Percentiles rank a stretch among this genome's conserved stretches.
Conservation (phyloP, 2,797 vertebrate genomes). For the Scolopax bukidnonensis region DNA sequence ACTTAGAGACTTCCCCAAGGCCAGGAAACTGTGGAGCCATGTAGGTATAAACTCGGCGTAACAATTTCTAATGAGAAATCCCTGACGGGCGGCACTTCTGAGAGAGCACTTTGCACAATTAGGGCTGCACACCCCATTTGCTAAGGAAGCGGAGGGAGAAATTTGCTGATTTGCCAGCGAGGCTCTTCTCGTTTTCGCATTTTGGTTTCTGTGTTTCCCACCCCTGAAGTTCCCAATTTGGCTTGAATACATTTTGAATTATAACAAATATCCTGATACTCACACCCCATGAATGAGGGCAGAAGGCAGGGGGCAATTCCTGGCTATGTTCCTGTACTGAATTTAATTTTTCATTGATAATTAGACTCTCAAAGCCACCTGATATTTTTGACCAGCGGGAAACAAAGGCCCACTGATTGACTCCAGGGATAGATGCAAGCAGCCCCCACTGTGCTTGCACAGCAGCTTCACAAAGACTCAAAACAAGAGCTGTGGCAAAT, state of each 20-base stretch:
- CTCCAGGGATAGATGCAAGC: slow-evolving; percentile 83
- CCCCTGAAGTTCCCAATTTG: slow-evolving; percentile 67
- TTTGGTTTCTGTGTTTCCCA: slow-evolving; percentile 62
- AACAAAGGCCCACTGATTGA: slow-evolving; percentile 87
- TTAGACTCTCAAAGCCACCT: slow-evolving; percentile 90
- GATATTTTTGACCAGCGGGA: slow-evolving; percentile 89
- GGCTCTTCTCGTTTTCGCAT: slow-evolving; percentile 68
- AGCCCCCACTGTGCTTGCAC: slow-evolving; percentile 79
- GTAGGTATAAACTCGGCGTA: slow-evolving; percentile 85
- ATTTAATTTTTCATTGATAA: slow-evolving; percentile 90
- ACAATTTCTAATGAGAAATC: slow-evolving; percentile 87
- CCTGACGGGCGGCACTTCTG: slow-evolving; percentile 81
- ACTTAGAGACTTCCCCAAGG: slow-evolving; percentile 83
- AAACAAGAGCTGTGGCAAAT: slow-evolving; percentile 92
- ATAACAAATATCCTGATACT: slow-evolving; percentile 84
- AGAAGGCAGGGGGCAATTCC: slow-evolving; percentile 72
- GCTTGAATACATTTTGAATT: slow-evolving; percentile 85
- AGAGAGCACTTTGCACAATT: slow-evolving; percentile 85
- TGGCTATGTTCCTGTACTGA: slow-evolving; percentile 76
- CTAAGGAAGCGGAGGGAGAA: slow-evolving; percentile 63
- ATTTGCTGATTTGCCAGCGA: slow-evolving; percentile 79
- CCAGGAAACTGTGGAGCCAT: slow-evolving; percentile 77
- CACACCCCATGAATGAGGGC: slow-evolving; percentile 73
- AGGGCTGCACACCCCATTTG: slow-evolving; percentile 75
- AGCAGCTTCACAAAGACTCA: slow-evolving; percentile 87